phyloP scores from a whole-genome alignment of 2,113 vertebrate genomes.

The Felis chaus region DNA sequence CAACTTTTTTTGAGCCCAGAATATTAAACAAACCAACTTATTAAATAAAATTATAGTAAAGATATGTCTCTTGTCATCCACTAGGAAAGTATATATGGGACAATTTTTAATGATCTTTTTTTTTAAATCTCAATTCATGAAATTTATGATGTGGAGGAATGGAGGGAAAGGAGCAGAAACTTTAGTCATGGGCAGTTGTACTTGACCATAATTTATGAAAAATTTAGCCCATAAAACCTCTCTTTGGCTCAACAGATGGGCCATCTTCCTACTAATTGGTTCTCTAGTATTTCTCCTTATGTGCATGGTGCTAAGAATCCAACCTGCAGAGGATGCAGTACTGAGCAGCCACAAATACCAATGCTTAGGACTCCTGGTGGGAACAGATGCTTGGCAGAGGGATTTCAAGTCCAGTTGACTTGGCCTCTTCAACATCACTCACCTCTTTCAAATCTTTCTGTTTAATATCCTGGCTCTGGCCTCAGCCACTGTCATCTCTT shows the following conservation, averaged over 20 bases:
- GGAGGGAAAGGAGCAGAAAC: not conserved
- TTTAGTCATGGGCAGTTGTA: not conserved
- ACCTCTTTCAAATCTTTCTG: not conserved
- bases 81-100: not conserved
- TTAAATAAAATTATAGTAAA: not conserved
- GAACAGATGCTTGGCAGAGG: accelerated
- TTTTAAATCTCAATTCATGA: not conserved
- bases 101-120: not conserved
- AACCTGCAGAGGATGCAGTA: too few species aligned
- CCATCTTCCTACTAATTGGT: not conserved
- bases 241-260: not conserved
- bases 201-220: not conserved
- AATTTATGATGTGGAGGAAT: not conserved
- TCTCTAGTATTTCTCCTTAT: not conserved
- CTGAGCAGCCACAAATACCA: not conserved
- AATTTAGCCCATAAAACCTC: not conserved
- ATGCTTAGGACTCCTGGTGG: not conserved
- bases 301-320: not conserved
- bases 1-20: not conserved
- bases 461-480: not conserved
- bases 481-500: not conserved
- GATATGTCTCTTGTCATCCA: not conserved
- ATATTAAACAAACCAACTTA: not conserved
- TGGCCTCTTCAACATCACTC: not conserved
- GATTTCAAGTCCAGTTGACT: not conserved